These are phyloP conservation scores for Channallabes apus DNA, from an alignment of 2,797 vertebrate genomes.

Conservation along the genomic window DNA sequence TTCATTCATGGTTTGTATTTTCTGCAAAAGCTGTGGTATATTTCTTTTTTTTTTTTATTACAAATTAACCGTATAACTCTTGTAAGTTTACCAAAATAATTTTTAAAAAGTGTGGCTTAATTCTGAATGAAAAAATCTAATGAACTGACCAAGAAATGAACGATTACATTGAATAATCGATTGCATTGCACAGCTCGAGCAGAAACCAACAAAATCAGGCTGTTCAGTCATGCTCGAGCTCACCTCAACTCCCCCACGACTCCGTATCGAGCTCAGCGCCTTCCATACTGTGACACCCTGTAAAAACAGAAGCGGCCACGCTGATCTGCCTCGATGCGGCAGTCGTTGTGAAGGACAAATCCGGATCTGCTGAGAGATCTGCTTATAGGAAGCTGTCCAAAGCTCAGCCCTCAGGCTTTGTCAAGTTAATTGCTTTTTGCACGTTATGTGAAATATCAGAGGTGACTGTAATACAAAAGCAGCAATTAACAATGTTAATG, in stretches of 20 bases:
- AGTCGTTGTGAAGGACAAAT: constrained; percentile 27
- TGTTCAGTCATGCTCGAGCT: neutral
- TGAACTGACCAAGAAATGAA: too few species aligned
- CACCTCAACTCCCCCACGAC: constrained; percentile 1
- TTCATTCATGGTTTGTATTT: too few species aligned
- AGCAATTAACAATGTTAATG: constrained; percentile 1
- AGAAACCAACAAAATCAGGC: neutral
- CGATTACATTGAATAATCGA: too few species aligned
- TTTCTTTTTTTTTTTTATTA: too few species aligned
- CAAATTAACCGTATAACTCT: too few species aligned
- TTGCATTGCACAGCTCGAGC: too few species aligned
- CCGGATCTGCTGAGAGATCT: constrained; percentile 27
- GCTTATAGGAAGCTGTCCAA: constrained; percentile 8
- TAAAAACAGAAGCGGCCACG: constrained; percentile 21
- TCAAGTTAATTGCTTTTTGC: constrained; percentile 39
- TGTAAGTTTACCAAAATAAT: too few species aligned
- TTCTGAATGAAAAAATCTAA: too few species aligned
- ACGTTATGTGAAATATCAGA: constrained; percentile 31
- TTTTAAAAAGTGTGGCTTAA: too few species aligned
- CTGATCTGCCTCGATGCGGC: constrained; percentile 27
- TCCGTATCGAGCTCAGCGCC: neutral
- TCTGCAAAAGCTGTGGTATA: too few species aligned
- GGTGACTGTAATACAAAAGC: constrained; percentile 15
- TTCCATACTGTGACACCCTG: neutral
- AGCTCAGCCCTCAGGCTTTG: constrained; percentile 15